Percentiles rank a stretch among this genome's conserved stretches.
phyloP scores from a whole-genome alignment of 2,113 vertebrate species.

The Pyrgilauda ruficollis region DNA sequence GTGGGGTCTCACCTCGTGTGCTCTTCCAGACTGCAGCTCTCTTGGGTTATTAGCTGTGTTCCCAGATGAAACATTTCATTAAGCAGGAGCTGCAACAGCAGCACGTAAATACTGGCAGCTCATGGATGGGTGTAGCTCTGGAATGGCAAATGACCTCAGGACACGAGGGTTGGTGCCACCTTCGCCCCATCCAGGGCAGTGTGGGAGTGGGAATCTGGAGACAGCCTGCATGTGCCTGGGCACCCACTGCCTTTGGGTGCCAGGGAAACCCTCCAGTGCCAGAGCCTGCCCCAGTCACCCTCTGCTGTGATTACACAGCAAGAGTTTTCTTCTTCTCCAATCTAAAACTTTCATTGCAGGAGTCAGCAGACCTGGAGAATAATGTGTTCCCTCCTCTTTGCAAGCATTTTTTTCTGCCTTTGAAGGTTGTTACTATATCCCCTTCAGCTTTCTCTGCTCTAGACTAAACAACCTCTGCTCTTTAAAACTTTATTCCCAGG shows the following conservation, averaged over 20 bases:
- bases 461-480: constrained; percentile 39
- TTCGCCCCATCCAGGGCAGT: fast-evolving
- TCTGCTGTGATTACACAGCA: not conserved
- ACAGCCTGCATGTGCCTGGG: fast-evolving
- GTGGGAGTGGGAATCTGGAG: not conserved
- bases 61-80: constrained; percentile 3
- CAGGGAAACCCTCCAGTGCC: not conserved
- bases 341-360: not conserved
- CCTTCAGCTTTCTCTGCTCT: not conserved
- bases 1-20: fast-evolving
- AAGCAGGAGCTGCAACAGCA: not conserved
- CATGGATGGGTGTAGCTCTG: not conserved
- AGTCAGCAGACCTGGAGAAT: not conserved
- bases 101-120: not conserved
- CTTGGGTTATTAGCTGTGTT: not conserved
- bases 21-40: not conserved
- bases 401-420: not conserved
- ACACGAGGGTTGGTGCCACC: not conserved
- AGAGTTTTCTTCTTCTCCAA: not conserved
- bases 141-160: not conserved
- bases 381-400: not conserved
- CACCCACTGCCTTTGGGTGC: not conserved
- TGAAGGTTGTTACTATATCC: constrained; percentile 10
- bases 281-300: not conserved
- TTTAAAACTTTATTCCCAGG: constrained; percentile 26